These are phyloP conservation scores for Lophura nycthemera DNA, from an alignment of 2,113 vertebrate genomes.

Conservation along the genomic window DNA sequence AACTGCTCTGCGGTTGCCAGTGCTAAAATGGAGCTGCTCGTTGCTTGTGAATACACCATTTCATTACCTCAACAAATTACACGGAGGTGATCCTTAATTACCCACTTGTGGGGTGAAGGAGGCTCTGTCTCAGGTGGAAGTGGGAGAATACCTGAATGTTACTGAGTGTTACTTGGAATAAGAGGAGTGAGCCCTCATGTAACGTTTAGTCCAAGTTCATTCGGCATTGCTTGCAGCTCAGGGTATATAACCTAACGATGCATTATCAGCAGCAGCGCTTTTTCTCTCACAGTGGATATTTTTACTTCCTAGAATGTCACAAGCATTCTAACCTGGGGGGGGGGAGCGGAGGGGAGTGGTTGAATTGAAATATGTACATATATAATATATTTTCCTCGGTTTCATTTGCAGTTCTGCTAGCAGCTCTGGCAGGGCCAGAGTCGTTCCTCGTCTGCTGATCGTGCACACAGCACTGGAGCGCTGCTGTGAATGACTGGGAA, in stretches of 20 bases:
- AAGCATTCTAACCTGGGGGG: background rate
- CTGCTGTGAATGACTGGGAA: background rate
- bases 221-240: background rate
- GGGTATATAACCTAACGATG: background rate
- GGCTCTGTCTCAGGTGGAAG: background rate
- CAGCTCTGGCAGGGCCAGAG: background rate
- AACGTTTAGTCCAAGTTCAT: background rate
- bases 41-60: background rate
- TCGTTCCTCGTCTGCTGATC: background rate
- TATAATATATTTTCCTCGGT: background rate
- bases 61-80: conserved; percentile 29
- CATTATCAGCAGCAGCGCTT: background rate
- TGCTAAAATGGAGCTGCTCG: conserved; percentile 18
- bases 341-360: no score
- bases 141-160: background rate
- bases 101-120: background rate
- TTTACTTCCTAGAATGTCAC: background rate
- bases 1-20: background rate
- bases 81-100: background rate
- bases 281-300: background rate
- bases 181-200: background rate
- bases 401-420: background rate
- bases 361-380: background rate
- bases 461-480: background rate
- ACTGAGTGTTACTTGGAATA: background rate